A percentile compares a stretch with the other conserved stretches of the same genome.
These are phyloP conservation scores for Drosophila leontia DNA, from an alignment of 1,140 invertebrate genomes.

Conservation along the genomic window DNA sequence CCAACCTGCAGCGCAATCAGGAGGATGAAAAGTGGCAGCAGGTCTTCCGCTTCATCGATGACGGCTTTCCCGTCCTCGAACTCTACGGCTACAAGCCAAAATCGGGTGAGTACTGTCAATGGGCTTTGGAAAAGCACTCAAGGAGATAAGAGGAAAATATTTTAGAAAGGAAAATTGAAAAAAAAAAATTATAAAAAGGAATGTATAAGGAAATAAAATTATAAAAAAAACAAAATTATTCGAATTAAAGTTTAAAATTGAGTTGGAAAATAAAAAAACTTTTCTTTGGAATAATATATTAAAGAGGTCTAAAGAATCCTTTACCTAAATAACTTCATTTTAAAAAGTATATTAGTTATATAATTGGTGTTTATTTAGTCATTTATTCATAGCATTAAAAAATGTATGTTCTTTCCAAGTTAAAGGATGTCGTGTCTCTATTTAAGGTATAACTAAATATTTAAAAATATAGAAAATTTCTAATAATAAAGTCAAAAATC, in stretches of 20 bases:
- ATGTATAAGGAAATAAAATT: not conserved
- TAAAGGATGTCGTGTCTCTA: no score
- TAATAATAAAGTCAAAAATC: no score
- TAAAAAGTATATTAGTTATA: not conserved
- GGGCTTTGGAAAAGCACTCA: not conserved
- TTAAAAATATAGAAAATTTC: no score
- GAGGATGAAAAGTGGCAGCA: conserved; percentile 83
- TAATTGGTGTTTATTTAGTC: not conserved
- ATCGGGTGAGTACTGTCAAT: conserved; percentile 63
- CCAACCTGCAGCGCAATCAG: conserved; percentile 61
- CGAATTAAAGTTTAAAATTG: not conserved
- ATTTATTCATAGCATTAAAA: not conserved
- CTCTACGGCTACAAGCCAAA: conserved; percentile 77
- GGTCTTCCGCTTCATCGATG: conserved; percentile 78
- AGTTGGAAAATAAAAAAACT: not conserved
- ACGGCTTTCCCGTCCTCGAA: conserved; percentile 81
- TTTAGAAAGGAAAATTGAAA: not conserved
- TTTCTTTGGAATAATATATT: not conserved
- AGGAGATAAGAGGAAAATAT: not conserved
- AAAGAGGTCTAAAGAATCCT: not conserved
- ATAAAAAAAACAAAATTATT: not conserved
- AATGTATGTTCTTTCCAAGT: no score
- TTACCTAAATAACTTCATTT: not conserved
- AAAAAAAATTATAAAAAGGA: no score
- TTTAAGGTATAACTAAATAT: no score